Conservation (phyloP, 2,888 invertebrate genomes). For the Cerastis leucographa region DNA sequence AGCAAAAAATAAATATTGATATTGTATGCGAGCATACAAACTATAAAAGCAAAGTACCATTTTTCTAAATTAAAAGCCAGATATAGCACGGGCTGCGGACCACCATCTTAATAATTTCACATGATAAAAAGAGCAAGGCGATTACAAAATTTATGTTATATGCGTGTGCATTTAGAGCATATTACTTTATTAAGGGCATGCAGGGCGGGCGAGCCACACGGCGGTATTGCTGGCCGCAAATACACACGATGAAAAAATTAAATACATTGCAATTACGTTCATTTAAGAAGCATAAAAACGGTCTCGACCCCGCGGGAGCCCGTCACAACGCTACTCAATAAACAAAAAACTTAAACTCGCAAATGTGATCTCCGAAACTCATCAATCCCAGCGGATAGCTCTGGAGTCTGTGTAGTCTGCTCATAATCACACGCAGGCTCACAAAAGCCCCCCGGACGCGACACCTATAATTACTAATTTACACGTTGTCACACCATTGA, state of each 20-base stretch:
- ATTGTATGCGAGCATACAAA: conserved; percentile 76
- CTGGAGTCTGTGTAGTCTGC: conserved; percentile 56
- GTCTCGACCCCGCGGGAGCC: conserved; percentile 80
- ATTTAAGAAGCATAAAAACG: conserved; percentile 86
- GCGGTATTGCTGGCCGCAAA: conserved; percentile 78
- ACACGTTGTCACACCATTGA: conserved; percentile 89
- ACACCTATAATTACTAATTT: conserved; percentile 88
- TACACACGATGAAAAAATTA: conserved; percentile 84
- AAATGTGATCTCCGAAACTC: conserved; percentile 79
- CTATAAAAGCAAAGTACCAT: conserved; percentile 80
- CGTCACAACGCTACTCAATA: conserved; percentile 78
- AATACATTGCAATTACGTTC: conserved; percentile 87
- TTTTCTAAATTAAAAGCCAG: conserved; percentile 87
- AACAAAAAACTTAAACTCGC: conserved; percentile 73
- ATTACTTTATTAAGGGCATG: conserved; percentile 89
- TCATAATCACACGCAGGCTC: conserved; percentile 78
- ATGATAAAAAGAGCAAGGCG: conserved; percentile 86
- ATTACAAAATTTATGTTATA: conserved; percentile 88
- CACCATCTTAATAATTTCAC: conserved; percentile 88
- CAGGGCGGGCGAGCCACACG: conserved; percentile 84
- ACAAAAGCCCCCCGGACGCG: conserved; percentile 87
- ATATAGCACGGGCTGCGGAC: conserved; percentile 83
- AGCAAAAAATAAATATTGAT: conserved; percentile 83
- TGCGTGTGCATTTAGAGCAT: conserved; percentile 89
- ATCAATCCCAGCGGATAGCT: conserved; percentile 79